A percentile compares a stretch with the other conserved stretches of the same genome.
phyloP scores from a whole-genome alignment of 2,113 vertebrate genomes.

The Mus spicilegus region DNA sequence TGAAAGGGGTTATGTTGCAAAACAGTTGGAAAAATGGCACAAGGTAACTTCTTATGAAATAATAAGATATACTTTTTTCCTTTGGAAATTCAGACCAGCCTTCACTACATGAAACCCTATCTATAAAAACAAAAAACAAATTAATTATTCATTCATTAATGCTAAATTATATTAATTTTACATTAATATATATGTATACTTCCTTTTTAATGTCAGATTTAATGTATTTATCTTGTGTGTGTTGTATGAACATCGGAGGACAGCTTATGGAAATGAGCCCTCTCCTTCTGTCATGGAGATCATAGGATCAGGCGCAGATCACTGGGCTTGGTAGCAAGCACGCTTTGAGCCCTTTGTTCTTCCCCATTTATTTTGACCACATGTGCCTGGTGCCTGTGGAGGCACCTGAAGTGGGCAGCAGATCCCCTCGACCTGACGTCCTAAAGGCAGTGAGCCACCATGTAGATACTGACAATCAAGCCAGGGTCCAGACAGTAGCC shows the following conservation, averaged over 20 bases:
- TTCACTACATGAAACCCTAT: background rate
- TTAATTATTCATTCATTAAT: background rate
- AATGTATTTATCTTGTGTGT: background rate
- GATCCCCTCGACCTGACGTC: background rate
- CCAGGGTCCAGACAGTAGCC: background rate
- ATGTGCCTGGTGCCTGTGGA: background rate
- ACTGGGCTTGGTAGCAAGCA: background rate
- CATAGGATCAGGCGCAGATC: background rate
- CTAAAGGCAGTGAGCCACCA: background rate
- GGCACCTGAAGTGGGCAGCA: background rate
- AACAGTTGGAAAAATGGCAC: slow-evolving; percentile 99
- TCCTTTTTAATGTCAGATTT: background rate
- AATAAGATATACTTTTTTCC: slow-evolving; percentile 22
- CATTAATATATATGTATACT: background rate
- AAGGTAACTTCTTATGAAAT: slow-evolving; percentile 90
- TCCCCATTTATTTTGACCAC: background rate
- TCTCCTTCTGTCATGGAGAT: background rate
- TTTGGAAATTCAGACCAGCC: background rate
- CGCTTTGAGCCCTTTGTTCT: background rate
- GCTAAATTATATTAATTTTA: background rate
- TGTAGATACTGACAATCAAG: background rate
- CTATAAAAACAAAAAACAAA: background rate
- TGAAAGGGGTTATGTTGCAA: slow-evolving; percentile 97
- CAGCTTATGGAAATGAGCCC: background rate
- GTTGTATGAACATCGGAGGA: background rate